Percentiles rank a stretch among this genome's conserved stretches.
These are phyloP conservation scores for Netelia inedita DNA, from an alignment of 2,888 invertebrate genomes.

Conservation along the genomic window DNA sequence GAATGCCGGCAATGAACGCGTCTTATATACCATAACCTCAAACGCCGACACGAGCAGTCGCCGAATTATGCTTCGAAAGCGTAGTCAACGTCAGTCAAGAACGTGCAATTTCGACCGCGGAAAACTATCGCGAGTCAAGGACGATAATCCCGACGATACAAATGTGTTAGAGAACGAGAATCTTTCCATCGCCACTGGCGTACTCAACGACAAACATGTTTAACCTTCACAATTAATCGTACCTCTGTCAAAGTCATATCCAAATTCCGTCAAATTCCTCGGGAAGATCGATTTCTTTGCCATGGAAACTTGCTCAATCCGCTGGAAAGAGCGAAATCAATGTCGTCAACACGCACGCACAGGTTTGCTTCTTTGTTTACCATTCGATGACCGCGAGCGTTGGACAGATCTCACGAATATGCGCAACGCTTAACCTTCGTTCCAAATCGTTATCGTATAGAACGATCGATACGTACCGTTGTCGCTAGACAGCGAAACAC, in stretches of 20 bases:
- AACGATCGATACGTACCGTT: slow-evolving; percentile 49
- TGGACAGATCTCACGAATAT: neutral
- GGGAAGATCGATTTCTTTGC: slow-evolving; percentile 75
- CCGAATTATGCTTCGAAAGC: too few relatives aligned
- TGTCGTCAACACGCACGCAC: neutral
- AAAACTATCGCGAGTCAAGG: too few relatives aligned
- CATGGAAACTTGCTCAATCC: slow-evolving; percentile 66
- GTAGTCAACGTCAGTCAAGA: too few relatives aligned
- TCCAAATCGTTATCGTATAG: neutral
- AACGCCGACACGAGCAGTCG: too few relatives aligned
- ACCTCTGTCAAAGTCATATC: slow-evolving; percentile 87
- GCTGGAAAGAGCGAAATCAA: slow-evolving; percentile 39
- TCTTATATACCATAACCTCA: too few relatives aligned
- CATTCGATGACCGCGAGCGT: neutral
- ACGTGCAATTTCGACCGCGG: too few relatives aligned
- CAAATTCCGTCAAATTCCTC: slow-evolving; percentile 86
- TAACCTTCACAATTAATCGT: slow-evolving; percentile 66
- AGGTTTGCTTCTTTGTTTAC: neutral
- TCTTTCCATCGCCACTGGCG: too few relatives aligned
- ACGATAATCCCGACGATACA: too few relatives aligned
- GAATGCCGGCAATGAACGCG: too few relatives aligned
- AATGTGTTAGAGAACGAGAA: too few relatives aligned
- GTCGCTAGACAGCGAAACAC: slow-evolving; percentile 62
- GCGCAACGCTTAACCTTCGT: slow-evolving; percentile 45
- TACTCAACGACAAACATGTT: slow-evolving; percentile 29